Evolutionary conservation across 2,888 invertebrate genomes (phyloP), one percentile per base, ranked within the genome.

Genomic region (Enchytraeus crypticus): DNA sequence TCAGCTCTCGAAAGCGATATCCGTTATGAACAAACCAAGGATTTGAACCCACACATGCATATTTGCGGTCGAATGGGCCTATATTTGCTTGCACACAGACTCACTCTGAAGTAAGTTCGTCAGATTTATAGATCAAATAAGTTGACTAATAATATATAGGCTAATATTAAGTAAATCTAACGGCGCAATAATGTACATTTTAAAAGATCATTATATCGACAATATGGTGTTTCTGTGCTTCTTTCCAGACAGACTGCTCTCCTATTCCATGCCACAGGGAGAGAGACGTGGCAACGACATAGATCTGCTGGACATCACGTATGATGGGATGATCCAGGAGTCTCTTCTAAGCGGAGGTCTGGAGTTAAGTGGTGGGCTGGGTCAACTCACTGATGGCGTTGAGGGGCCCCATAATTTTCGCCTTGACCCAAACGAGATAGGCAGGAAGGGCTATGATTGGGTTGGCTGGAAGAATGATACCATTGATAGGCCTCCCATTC

Each of bases 181-280:
- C n/a, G n/a, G n/a, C n/a, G n/a, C n/a, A n/a, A n/a, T n/a, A n/a
- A n/a, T n/a, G n/a, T n/a, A n/a, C n/a, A n/a, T n/a, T n/a, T n/a
- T n/a, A n/a, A n/a, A n/a, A n/a, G n/a, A n/a, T n/a, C n/a, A n/a
- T n/a, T n/a, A n/a, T n/a, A n/a, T n/a, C n/a, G n/a, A n/a, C n/a
- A n/a, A n/a, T n/a, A n/a, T n/a, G n/a, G n/a, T n/a, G n/a, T n/a
- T n/a, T n/a, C n/a, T n/a, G n/a, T n/a, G n/a, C n/a, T 21, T 32
- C 5, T 38, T 74, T 77, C 29, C 83, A 88, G 92, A 88, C 73
- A 89, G 89, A 30, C 84, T 92, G 60, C 83, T 90, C 32, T 86
- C 89, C 63, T 93, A 93, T 81, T 85, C 88, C 54, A 89, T 91
- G 86, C 89, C 89, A 21, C 89, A 90, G 77, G 92, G 92, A 21